These are phyloP conservation scores for Drosophila sechellia DNA, from an alignment of 1,140 invertebrate species.

Conservation along the genomic window DNA sequence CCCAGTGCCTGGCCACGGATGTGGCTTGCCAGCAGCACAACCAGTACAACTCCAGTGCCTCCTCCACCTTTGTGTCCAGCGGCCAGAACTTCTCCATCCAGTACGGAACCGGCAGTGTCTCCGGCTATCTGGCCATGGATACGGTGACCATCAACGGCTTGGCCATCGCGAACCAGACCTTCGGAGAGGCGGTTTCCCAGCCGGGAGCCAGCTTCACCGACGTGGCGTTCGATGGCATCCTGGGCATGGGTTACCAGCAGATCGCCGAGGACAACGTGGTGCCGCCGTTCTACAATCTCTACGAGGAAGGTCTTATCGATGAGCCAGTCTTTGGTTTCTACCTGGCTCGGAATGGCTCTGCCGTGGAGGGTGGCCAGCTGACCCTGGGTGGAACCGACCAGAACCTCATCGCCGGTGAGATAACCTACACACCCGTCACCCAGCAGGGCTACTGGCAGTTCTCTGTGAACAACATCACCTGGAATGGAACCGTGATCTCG, in stretches of 20 bases:
- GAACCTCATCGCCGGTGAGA: constrained; percentile 52
- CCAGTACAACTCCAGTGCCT: constrained; percentile 69
- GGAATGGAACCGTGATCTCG: constrained; percentile 75
- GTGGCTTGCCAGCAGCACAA: constrained; percentile 69
- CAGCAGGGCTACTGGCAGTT: constrained; percentile 83
- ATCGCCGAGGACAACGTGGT: constrained; percentile 95
- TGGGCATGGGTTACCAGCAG: constrained; percentile 94
- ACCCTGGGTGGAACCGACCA: constrained; percentile 70
- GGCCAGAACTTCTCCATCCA: constrained; percentile 64
- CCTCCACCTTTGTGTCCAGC: constrained; percentile 62
- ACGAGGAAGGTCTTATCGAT: constrained; percentile 91
- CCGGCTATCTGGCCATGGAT: constrained; percentile 64
- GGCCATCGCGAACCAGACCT: constrained; percentile 92
- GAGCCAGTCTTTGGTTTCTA: constrained; percentile 97
- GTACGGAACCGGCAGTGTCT: constrained; percentile 68
- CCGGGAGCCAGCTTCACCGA: constrained; percentile 95
- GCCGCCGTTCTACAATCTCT: constrained; percentile 97
- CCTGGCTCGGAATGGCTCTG: constrained; percentile 86
- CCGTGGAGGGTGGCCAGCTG: constrained; percentile 58
- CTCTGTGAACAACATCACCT: constrained; percentile 50
- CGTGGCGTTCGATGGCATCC: constrained; percentile 98
- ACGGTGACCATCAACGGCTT: constrained; percentile 86
- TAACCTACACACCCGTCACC: constrained; percentile 76
- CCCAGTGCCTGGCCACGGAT: constrained; percentile 49
- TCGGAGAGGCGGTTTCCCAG: constrained; percentile 97